Base-by-base conservation (phyloP, 2,888 invertebrate genomes). In the Agrilus biguttatus region DNA sequence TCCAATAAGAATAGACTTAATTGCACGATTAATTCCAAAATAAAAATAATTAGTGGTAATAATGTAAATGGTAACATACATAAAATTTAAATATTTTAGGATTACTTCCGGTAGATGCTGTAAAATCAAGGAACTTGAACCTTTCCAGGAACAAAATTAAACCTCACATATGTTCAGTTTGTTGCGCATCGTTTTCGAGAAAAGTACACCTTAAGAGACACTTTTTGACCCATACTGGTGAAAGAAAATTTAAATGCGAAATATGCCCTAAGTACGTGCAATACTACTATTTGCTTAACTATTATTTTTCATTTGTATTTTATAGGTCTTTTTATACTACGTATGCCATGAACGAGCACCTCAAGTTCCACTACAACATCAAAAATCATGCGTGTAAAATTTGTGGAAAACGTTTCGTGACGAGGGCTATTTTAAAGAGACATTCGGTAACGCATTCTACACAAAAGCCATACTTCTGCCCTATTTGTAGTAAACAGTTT, bases 401-500 rank as follows among this genome's bases (percentile, higher is more conserved):
- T 6, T 71, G 70, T 44, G 58, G 55, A 6, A 67, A 66, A 47
- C 54, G 54, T 36, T 70, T 67, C 47, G 53, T 55, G 10, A 63
- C 61, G 5, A 58, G 56, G 13, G 55, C 60, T 2, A 53, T 65
- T 14, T 50, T 69, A 19, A 63, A 63, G 46, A 53, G 61, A 8
- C 70, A 70, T 44, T 44, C 58, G 45, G 52, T 58, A n/a, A 60
- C 51, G 37, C 69, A 68, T 40, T 54, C 51, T 68, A 63, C 62
- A 41, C 58, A 59, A 35, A 63, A 69, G 41, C 72, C 73, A 2
- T 75, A 66, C 53, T 65, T 71, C 61, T 78, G 78, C 57, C 76
- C 76, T 0, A 75, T 75, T 55, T 78, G 78, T 54, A 68, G 67
- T 47, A 73, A 74, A 53, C 68, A 67, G 8, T 78, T 76, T 57